phyloP scores from a whole-genome alignment of 2,113 vertebrate species.

The Syrrhaptes paradoxus region DNA sequence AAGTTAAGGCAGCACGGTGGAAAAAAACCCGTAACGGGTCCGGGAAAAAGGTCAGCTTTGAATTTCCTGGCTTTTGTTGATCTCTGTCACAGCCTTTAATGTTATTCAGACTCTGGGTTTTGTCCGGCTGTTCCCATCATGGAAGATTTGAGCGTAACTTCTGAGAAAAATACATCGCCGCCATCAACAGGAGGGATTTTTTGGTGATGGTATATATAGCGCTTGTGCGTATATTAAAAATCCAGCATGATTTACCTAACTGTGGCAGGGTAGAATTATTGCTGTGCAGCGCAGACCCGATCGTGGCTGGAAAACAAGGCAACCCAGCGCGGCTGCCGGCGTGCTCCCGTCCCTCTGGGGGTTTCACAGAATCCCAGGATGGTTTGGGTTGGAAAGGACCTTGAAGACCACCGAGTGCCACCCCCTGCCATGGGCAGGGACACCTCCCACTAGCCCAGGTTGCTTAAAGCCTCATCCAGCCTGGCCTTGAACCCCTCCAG shows the following conservation, averaged over 20 bases:
- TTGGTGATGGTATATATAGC: rapidly evolving
- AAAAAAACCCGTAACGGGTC: constrained; percentile 52
- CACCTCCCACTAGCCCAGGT: no score
- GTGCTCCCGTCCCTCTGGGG: not conserved
- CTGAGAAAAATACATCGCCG: not conserved
- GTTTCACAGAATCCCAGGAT: no score
- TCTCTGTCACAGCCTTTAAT: constrained; percentile 50
- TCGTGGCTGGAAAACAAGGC: not conserved
- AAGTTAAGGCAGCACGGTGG: not conserved
- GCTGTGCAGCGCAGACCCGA: not conserved
- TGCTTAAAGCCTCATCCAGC: no score
- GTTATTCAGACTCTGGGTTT: constrained; percentile 43
- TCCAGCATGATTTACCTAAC: not conserved
- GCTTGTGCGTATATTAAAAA: rapidly evolving
- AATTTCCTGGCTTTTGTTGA: constrained; percentile 77
- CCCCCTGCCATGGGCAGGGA: no score
- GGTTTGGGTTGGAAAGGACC: no score
- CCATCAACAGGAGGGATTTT: not conserved
- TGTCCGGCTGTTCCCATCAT: constrained; percentile 41
- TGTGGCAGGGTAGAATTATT: not conserved
- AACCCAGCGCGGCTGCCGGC: no score
- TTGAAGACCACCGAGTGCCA: no score
- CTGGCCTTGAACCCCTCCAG: no score
- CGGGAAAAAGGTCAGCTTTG: constrained; percentile 69
- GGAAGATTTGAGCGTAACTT: constrained; percentile 6